Conservation (phyloP, 2,797 vertebrate species). For the Chloroceryle inda region DNA sequence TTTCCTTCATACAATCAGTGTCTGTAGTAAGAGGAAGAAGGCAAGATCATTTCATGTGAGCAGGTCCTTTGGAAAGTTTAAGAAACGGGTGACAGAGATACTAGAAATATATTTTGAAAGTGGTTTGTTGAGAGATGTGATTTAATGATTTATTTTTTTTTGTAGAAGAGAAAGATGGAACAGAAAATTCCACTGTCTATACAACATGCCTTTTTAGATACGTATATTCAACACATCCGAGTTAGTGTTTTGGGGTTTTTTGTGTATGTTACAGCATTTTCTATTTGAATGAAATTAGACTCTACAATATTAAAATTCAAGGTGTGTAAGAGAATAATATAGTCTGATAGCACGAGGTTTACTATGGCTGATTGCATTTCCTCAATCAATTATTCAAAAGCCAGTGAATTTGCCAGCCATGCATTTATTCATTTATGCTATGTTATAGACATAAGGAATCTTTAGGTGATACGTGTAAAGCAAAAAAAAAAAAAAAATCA, state of each 20-base stretch:
- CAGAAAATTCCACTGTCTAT: not conserved
- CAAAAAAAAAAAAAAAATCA: not conserved
- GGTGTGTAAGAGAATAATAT: not conserved
- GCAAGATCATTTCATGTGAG: not conserved
- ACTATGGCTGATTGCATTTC: not conserved
- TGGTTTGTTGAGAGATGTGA: not conserved
- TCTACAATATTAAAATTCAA: not conserved
- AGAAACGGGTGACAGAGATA: not conserved
- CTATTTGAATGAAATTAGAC: not conserved
- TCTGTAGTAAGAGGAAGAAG: not conserved
- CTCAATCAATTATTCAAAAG: not conserved
- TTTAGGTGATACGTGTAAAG: not conserved
- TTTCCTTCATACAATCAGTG: not conserved
- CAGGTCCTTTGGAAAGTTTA: not conserved
- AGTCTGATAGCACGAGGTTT: not conserved
- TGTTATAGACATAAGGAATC: not conserved
- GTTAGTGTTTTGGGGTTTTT: not conserved
- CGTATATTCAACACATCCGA: rapidly evolving
- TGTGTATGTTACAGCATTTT: not conserved
- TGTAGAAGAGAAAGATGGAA: not conserved
- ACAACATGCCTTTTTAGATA: not conserved
- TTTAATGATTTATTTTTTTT: not conserved
- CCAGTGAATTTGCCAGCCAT: not conserved
- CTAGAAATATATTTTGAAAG: not conserved
- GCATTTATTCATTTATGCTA: not conserved